Conservation (phyloP, 2,888 invertebrate species). For the Volucella bombylans region DNA sequence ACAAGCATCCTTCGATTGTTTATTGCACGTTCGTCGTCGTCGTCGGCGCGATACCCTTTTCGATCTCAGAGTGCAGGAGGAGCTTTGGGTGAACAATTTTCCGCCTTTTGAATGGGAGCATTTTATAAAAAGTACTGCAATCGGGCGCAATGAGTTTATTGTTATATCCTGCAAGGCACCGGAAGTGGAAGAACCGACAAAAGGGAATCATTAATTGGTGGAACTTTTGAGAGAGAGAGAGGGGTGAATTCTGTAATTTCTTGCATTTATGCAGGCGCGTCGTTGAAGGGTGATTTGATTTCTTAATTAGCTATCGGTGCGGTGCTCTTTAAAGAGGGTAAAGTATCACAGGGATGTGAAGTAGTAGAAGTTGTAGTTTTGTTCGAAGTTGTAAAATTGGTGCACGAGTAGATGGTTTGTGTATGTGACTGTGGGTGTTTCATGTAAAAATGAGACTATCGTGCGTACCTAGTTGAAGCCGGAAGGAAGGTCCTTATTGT, state of each 20-base stretch:
- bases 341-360: not conserved
- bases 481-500: not conserved
- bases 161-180: slow-evolving; percentile 30
- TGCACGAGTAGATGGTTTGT: no score
- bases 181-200: slow-evolving; percentile 20
- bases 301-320: slow-evolving; percentile 49
- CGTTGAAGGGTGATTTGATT: not conserved
- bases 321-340: not conserved
- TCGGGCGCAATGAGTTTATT: slow-evolving; percentile 27
- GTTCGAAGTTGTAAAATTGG: no score
- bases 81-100: slow-evolving; percentile 19
- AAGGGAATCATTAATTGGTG: slow-evolving; percentile 49
- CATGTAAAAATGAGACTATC: no score
- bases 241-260: slow-evolving; percentile 20
- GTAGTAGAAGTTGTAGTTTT: not conserved
- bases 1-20: slow-evolving; percentile 47
- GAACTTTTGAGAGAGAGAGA: not conserved
- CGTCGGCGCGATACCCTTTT: not conserved
- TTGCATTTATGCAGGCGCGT: not conserved
- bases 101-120: slow-evolving; percentile 38
- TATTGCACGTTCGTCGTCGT: slow-evolving; percentile 7
- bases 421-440: no score
- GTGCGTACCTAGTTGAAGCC: no score
- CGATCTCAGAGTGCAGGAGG: not conserved
- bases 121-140: slow-evolving; percentile 49